Evolutionary conservation across 2,797 vertebrate species (phyloP), one percentile per base, ranked within the genome.

Genomic region (Anguilla marmorata): DNA sequence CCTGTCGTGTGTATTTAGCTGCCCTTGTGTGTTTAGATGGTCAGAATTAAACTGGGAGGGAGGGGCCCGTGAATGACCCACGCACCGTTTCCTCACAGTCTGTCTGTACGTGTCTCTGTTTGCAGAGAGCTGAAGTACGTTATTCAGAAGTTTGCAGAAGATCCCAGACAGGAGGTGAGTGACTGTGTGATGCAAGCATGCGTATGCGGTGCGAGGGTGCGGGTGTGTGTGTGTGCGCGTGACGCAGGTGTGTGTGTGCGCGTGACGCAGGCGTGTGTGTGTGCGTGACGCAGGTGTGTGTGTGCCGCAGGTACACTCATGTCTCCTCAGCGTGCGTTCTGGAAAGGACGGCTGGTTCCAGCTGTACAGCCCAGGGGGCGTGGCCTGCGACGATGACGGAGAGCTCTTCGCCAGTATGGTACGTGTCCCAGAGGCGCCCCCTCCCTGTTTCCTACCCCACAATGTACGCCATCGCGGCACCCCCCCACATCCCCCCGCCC

Each of bases 321-420:
- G 99, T 93, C 96, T 99, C 89, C 97, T 99, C 93, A 99, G 99
- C 0, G 99, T 99, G 92, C 96, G 99, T 86, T 98, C 99, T 14
- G 99, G 99, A 93, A 99, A 99, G 89, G 99, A 99, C 0, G 98
- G 99, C 92, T 99, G 99, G 99, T 99, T 99, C 94, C 99, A 99
- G 95, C 97, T 99, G 88, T 99, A 99, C 94, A 99, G 98, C 94
- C 99, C 99, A 0, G 98, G 98, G 82, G 99, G 99, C 3, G 98
- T 98, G 91, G 98, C 99, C 69, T 99, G 99, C 2, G 99, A 99
- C 0, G 99, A 99, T 0, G 98, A 99, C 0, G 99, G 99, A 84
- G 99, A 99, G 93, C 96, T 99, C 72, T 99, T 99, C 93, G 98
- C 99, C 93, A 99, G 98, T 90, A 99, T 99, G 99, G 99, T 99